Base-by-base conservation (phyloP, 2,797 vertebrate species). In the Lutjanus argentimaculatus region DNA sequence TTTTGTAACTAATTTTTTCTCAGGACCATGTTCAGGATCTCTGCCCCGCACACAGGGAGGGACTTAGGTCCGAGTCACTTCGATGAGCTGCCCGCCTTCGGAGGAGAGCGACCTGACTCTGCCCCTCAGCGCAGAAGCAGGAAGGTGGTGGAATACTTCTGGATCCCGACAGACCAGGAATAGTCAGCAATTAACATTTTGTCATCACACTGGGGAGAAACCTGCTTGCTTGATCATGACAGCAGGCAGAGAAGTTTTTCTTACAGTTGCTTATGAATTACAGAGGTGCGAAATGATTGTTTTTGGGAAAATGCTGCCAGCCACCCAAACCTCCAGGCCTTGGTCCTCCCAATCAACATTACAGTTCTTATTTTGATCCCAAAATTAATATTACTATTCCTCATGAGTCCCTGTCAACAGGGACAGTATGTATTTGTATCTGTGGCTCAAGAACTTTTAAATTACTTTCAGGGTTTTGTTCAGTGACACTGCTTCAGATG, bases 101-200 rank as follows among this genome's bases (percentile, higher is more conserved):
- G 77, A 55, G 88, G 89, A 51, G 91, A 93, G 6, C 69, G 87
- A 1, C 89, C 90, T 0, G 92, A 96, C 67, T 91, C 92, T 0
- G 84, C 82, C 0, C 72, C 88, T 1, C 22, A 85, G 0, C 89
- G 94, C 72, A 93, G 92, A 43, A 88, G 90, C 87, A 93, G 93
- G 81, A 96, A 95, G 86, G 87, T 95, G 45, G 94, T 96, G 72
- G 95, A 96, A 0, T 96, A 96, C 74, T 97, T 96, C 87, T 96
- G 96, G 95, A 96, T 97, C 77, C 95, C 96, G 0, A 95, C 95
- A 8, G 95, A 96, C 57, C 92, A 96, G 82, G 93, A 95, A 13
- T 95, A 78, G 88, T 0, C 3, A 0, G 6, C 7, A 0, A 10
- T 9, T 0, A 1, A 45, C 3, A 0, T 6, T 21, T n/a, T 15